Evolutionary conservation across 2,797 vertebrate species (phyloP).

Genomic region (Anniella stebbinsi): DNA sequence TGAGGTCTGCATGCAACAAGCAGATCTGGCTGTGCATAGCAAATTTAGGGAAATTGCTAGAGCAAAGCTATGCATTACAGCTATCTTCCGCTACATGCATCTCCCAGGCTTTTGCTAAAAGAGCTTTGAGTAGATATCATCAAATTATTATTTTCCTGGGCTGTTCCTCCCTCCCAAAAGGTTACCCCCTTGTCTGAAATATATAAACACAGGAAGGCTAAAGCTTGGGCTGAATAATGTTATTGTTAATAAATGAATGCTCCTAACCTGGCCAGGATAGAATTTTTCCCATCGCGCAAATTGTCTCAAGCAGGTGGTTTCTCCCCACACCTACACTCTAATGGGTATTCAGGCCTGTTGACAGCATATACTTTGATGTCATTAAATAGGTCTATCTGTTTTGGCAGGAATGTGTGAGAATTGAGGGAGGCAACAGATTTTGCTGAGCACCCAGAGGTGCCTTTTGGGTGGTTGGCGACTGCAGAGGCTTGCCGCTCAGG

Average conservation of each 20-base stretch:
- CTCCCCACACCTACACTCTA: no score
- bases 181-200: not conserved
- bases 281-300: no score
- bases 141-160: not conserved
- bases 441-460: no score
- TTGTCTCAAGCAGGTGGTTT: no score
- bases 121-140: constrained; percentile 43
- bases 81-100: not conserved
- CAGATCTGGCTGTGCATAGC: not conserved
- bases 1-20: constrained; percentile 3
- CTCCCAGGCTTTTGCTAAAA: constrained; percentile 44
- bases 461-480: no score
- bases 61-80: constrained; percentile 38
- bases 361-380: no score
- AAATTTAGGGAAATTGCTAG: constrained; percentile 35
- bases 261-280: no score
- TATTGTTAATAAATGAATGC: not conserved
- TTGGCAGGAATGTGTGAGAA: no score
- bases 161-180: not conserved
- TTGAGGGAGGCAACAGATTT: no score
- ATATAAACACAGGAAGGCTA: not conserved
- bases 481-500: no score
- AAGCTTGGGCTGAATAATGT: not conserved
- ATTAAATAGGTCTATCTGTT: no score
- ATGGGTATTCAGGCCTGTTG: no score